Conservation (phyloP, 1,140 invertebrate genomes). For the Heliothis virescens region DNA sequence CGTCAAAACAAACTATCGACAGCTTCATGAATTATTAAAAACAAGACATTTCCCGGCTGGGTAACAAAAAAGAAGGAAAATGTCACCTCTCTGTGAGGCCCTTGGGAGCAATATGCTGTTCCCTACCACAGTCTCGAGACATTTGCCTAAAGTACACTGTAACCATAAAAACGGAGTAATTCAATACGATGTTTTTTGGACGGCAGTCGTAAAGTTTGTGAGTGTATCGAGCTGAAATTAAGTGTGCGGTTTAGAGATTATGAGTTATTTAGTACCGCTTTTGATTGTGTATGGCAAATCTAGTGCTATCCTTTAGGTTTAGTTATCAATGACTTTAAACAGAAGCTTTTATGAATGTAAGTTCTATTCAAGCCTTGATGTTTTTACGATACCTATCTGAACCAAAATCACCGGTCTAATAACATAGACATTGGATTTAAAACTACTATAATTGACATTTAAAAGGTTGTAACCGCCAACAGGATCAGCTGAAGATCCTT, state of each 20-base stretch:
- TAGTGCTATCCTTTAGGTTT: neutral
- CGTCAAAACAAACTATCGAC: conserved; percentile 51
- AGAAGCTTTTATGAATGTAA: too few relatives aligned
- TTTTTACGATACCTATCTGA: too few relatives aligned
- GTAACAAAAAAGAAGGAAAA: conserved; percentile 57
- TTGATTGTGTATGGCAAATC: neutral
- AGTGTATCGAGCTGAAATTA: conserved; percentile 25
- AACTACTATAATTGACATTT: too few relatives aligned
- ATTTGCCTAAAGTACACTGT: conserved; percentile 63
- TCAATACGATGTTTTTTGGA: conserved; percentile 25
- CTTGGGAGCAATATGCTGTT: conserved; percentile 55
- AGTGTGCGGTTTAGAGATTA: conserved; percentile 10
- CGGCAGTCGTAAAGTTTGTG: conserved; percentile 10
- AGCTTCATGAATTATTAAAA: conserved; percentile 65
- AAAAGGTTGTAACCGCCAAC: too few relatives aligned
- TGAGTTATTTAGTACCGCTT: conserved; percentile 6
- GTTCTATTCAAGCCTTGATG: too few relatives aligned
- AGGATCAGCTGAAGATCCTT: too few relatives aligned
- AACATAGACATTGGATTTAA: too few relatives aligned
- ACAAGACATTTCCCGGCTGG: conserved; percentile 54
- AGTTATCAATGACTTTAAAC: neutral
- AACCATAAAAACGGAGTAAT: conserved; percentile 53
- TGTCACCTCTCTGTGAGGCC: conserved; percentile 57
- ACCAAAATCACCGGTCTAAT: too few relatives aligned
- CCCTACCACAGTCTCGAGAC: conserved; percentile 49